Conservation (phyloP, 1,140 invertebrate genomes). For the Gonioctena quinquepunctata region DNA sequence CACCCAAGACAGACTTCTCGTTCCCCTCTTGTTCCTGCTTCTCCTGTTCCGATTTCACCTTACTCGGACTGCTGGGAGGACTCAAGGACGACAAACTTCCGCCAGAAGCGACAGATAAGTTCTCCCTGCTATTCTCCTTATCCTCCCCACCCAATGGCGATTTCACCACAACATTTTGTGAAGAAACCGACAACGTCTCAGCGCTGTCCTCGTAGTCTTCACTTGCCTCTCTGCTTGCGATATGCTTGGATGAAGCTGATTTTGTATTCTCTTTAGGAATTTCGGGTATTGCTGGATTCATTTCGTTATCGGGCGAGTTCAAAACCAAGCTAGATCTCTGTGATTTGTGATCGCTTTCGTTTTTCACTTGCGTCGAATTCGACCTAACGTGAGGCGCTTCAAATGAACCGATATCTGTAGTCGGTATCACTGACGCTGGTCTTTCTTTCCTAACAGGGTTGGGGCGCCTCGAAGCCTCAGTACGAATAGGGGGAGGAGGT, state of each 20-base stretch:
- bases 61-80: constrained; percentile 57
- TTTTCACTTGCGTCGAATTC: neutral
- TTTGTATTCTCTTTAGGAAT: constrained; percentile 11
- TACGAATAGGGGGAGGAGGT: constrained; percentile 57
- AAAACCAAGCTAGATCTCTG: constrained; percentile 44
- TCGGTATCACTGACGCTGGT: constrained; percentile 48
- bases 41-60: constrained; percentile 58
- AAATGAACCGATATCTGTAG: constrained; percentile 29
- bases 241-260: constrained; percentile 19
- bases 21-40: constrained; percentile 61
- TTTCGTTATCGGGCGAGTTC: constrained; percentile 41
- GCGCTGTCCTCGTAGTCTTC: neutral
- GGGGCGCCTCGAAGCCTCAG: constrained; percentile 50
- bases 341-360: constrained; percentile 23
- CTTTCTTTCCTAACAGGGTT: constrained; percentile 45
- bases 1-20: constrained; percentile 58
- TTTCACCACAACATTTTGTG: constrained; percentile 34
- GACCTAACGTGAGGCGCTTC: neutral
- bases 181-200: neutral
- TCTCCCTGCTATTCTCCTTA: constrained; percentile 48
- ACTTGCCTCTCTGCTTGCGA: neutral
- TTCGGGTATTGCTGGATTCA: constrained; percentile 9
- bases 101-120: constrained; percentile 56
- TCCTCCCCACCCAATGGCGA: constrained; percentile 39
- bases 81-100: constrained; percentile 54